These are phyloP conservation scores for Dasysyrphus albostriatus DNA, from an alignment of 2,888 invertebrate genomes.

Conservation along the genomic window DNA sequence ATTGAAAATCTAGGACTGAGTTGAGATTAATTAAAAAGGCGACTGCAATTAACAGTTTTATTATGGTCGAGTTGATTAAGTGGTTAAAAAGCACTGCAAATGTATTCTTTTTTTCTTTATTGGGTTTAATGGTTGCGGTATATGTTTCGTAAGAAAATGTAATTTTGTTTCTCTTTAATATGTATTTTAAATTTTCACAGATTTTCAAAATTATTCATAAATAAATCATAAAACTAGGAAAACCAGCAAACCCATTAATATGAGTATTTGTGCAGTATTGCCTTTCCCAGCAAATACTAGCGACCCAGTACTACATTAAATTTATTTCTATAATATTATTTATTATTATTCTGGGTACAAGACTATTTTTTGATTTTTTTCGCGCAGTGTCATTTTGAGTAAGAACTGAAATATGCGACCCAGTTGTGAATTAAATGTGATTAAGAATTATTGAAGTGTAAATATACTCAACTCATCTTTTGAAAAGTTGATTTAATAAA, in stretches of 20 bases:
- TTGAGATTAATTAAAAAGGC: conserved; percentile 38
- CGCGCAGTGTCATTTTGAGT: neutral
- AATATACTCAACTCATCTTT: neutral
- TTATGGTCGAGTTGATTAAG: conserved; percentile 22
- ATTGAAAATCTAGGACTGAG: conserved; percentile 23
- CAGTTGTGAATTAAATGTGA: neutral
- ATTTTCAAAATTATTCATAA: no score
- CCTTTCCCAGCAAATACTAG: no score
- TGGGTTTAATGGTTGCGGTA: neutral
- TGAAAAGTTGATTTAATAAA: conserved; percentile 2
- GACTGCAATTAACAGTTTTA: conserved; percentile 39
- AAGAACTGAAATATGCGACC: neutral
- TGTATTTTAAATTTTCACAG: no score
- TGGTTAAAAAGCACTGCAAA: neutral
- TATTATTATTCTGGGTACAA: no score
- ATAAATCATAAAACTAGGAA: no score
- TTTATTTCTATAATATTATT: no score
- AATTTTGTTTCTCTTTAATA: neutral
- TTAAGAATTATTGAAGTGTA: neutral
- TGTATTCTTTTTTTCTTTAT: neutral
- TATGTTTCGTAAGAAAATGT: neutral
- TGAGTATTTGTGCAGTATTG: no score
- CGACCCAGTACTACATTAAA: no score
- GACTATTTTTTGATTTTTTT: no score
- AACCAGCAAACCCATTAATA: no score